A percentile compares a stretch with the other conserved stretches of the same genome.
Conservation (phyloP, 1,140 invertebrate genomes). For the Drosophila truncata region DNA sequence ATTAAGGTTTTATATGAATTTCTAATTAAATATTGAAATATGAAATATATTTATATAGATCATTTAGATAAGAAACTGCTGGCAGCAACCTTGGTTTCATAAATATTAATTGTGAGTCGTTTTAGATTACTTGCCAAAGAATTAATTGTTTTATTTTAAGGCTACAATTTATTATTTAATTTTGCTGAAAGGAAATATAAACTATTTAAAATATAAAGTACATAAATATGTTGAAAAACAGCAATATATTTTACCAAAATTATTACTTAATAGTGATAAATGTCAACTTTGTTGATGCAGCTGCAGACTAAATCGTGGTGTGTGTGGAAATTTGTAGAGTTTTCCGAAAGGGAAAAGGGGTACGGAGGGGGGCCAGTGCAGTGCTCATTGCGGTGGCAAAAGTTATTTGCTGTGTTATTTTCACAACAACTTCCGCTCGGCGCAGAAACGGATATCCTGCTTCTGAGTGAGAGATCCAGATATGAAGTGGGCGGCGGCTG, state of each 20-base stretch:
- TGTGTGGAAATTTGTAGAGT: conserved; percentile 9
- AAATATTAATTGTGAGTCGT: background rate
- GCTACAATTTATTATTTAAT: background rate
- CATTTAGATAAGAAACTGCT: background rate
- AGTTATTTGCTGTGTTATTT: conserved; percentile 84
- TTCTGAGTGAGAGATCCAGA: conserved; percentile 46
- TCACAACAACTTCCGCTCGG: conserved; percentile 78
- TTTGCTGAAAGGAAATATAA: background rate
- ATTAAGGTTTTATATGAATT: background rate
- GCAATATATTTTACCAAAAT: background rate
- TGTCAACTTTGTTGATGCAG: conserved; percentile 34
- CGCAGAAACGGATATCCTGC: conserved; percentile 75
- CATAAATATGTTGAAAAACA: background rate
- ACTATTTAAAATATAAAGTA: background rate
- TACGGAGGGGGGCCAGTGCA: background rate
- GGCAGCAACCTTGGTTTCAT: background rate
- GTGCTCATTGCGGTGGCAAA: conserved; percentile 79
- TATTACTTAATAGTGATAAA: conserved; percentile 43
- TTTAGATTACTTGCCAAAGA: background rate
- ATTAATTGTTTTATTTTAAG: background rate
- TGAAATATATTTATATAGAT: background rate
- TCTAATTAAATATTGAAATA: no score
- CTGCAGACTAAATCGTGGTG: conserved; percentile 12
- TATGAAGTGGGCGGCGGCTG: background rate
- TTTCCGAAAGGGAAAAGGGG: background rate